Percentiles rank a stretch among this genome's conserved stretches.
phyloP scores from a whole-genome alignment of 1,140 invertebrate genomes.

The Lepidurus packardi region DNA sequence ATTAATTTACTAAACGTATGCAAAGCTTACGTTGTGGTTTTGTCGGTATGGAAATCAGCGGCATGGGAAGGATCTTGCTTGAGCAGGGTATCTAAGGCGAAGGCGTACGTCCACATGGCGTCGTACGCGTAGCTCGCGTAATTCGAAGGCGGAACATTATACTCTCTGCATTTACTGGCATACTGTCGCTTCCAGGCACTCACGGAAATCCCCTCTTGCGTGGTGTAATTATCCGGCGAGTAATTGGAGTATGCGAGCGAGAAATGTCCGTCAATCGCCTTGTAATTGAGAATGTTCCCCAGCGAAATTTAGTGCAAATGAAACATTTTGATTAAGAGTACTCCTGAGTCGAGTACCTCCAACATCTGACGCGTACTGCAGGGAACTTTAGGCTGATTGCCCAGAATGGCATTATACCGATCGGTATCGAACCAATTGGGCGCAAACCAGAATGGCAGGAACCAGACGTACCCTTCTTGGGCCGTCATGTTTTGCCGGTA shows the following conservation, averaged over 20 bases:
- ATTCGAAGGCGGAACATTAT: conserved; percentile 44
- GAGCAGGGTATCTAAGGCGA: conserved; percentile 60
- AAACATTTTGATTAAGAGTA: neutral
- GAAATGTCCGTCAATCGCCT: conserved; percentile 71
- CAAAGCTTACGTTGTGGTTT: conserved; percentile 52
- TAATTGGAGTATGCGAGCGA: conserved; percentile 63
- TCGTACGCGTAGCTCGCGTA: conserved; percentile 76
- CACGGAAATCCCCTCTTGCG: conserved; percentile 59
- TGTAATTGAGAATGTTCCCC: conserved; percentile 33
- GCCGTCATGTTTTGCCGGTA: conserved; percentile 53
- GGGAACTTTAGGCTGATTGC: conserved; percentile 48
- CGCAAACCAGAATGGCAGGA: conserved; percentile 58
- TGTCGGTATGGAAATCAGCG: conserved; percentile 53
- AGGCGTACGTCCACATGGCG: conserved; percentile 75
- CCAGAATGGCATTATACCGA: conserved; percentile 42
- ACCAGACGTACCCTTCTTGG: conserved; percentile 70
- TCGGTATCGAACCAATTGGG: conserved; percentile 62
- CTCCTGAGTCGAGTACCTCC: conserved; percentile 44
- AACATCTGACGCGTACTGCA: conserved; percentile 61
- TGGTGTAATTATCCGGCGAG: conserved; percentile 53
- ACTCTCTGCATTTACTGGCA: conserved; percentile 39
- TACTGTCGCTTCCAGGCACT: conserved; percentile 53
- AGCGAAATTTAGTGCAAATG: neutral
- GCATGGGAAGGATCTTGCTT: conserved; percentile 53
- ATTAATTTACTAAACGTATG: neutral